These are phyloP conservation scores for Prionailurus viverrinus DNA, from an alignment of 2,113 vertebrate genomes.

Conservation along the genomic window DNA sequence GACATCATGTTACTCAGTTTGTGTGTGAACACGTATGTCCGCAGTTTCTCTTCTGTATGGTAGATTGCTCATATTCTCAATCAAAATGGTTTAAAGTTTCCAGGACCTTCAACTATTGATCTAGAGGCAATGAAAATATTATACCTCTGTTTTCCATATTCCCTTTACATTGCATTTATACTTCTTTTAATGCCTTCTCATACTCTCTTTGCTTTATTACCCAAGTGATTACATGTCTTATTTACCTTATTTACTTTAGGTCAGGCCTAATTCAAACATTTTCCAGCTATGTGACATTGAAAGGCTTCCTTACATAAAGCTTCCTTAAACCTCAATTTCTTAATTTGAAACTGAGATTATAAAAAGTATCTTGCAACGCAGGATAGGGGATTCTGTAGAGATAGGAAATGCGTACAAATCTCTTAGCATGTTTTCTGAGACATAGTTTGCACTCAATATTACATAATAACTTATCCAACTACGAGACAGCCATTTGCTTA, in stretches of 20 bases:
- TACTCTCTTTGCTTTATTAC: background rate
- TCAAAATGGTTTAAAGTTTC: background rate
- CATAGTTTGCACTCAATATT: background rate
- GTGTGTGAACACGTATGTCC: background rate
- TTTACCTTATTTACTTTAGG: background rate
- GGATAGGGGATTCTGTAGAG: background rate
- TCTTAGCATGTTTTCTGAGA: background rate
- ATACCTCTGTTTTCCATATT: background rate
- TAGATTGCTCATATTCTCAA: background rate
- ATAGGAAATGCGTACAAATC: background rate
- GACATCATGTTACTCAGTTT: background rate
- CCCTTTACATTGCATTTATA: background rate
- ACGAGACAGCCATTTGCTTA: background rate
- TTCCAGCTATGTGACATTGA: background rate
- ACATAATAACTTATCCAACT: background rate
- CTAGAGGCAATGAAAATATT: background rate
- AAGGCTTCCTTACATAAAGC: background rate
- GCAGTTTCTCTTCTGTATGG: background rate
- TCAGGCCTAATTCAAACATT: background rate
- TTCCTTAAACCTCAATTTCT: background rate
- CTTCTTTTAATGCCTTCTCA: background rate
- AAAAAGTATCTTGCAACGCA: background rate
- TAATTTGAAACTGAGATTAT: background rate
- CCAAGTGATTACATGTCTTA: background rate
- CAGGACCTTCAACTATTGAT: background rate